Percentiles rank a stretch among this genome's conserved stretches.
Conservation (phyloP, 2,113 vertebrate species). For the Vombatus ursinus region DNA sequence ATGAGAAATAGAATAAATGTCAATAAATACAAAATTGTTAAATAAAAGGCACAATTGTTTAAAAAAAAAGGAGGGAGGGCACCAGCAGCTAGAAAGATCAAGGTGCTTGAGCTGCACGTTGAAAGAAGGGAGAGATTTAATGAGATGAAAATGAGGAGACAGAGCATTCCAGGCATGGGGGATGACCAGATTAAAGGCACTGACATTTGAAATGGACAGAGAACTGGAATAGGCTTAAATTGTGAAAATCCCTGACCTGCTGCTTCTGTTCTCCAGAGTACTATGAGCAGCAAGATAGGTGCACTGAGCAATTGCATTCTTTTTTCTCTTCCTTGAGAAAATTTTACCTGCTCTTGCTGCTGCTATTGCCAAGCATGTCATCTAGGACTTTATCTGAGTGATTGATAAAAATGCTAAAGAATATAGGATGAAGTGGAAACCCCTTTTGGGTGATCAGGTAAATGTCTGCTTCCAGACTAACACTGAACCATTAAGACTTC, state of each 20-base stretch:
- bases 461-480: not conserved
- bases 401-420: not conserved
- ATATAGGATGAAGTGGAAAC: not conserved
- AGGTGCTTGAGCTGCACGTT: not conserved
- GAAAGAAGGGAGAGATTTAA: not conserved
- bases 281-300: not conserved
- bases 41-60: not conserved
- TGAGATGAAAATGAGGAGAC: not conserved
- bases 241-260: not conserved
- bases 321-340: not conserved
- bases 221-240: not conserved
- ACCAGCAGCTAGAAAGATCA: not conserved
- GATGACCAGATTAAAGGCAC: not conserved
- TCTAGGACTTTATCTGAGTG: not conserved
- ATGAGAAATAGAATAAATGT: not conserved
- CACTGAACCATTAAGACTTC: not conserved
- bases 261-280: not conserved
- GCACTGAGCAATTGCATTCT: not conserved
- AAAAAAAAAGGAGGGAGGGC: not conserved
- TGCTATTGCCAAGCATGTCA: not conserved
- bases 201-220: not conserved
- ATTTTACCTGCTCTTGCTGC: not conserved
- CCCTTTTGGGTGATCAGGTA: not conserved
- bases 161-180: not conserved
- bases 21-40: not conserved